Evolutionary conservation across 1,140 invertebrate species (phyloP).

Genomic region (Cherax destructor): DNA sequence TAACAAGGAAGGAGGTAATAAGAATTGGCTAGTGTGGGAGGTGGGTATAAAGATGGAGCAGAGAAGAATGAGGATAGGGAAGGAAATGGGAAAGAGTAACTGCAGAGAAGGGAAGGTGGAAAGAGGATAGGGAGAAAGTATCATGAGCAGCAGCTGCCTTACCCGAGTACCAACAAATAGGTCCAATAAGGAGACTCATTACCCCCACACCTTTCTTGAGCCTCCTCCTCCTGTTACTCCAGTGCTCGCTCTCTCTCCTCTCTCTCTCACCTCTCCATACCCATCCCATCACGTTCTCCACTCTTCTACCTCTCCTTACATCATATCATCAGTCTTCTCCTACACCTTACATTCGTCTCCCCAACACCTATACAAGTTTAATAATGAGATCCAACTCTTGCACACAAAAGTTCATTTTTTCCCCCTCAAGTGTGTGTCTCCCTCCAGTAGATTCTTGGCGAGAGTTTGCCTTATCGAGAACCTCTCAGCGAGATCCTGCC

Average conservation of each 20-base stretch:
- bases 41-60: background rate
- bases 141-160: background rate
- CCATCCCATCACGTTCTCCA: too few relatives aligned
- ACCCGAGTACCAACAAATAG: conserved; percentile 10
- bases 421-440: too few relatives aligned
- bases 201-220: conserved; percentile 21
- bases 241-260: too few relatives aligned
- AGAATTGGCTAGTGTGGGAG: background rate
- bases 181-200: background rate
- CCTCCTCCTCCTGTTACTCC: too few relatives aligned
- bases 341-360: too few relatives aligned
- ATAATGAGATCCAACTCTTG: too few relatives aligned
- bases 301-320: background rate
- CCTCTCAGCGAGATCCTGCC: too few relatives aligned
- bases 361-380: too few relatives aligned
- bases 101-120: background rate
- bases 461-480: too few relatives aligned
- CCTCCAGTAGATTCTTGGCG: too few relatives aligned
- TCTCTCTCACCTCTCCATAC: background rate
- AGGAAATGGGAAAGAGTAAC: background rate
- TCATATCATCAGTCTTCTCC: too few relatives aligned
- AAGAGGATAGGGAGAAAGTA: background rate
- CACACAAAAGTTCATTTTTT: too few relatives aligned
- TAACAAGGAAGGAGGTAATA: background rate
- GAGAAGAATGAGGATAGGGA: background rate